These are phyloP conservation scores for Malurus leucopterus DNA, from an alignment of 2,797 vertebrate genomes.

Conservation along the genomic window DNA sequence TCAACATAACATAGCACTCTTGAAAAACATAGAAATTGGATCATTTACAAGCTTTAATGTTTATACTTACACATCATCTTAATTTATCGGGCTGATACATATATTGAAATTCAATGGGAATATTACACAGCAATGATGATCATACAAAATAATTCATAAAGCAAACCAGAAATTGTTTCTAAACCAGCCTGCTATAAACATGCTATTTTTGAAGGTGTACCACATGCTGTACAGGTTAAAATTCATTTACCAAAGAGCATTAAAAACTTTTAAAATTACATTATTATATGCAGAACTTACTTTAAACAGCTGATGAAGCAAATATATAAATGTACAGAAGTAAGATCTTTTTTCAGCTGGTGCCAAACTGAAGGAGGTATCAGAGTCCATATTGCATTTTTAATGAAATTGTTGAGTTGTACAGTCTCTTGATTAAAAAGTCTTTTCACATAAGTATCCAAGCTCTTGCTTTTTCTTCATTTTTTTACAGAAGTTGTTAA, in stretches of 20 bases:
- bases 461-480: neutral
- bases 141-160: neutral
- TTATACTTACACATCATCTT: neutral
- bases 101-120: neutral
- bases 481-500: neutral
- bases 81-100: neutral
- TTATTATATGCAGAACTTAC: neutral
- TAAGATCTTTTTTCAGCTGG: neutral
- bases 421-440: neutral
- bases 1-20: neutral
- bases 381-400: neutral
- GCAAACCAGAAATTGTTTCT: neutral
- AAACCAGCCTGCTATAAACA: neutral
- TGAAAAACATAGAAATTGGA: neutral
- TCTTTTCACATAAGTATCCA: neutral
- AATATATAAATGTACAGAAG: neutral
- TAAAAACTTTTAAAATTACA: neutral
- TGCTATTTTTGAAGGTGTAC: neutral
- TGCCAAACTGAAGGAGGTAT: neutral
- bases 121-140: neutral
- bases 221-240: neutral
- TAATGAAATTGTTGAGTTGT: neutral
- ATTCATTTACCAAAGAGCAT: neutral
- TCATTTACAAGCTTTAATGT: slow-evolving; percentile 25
- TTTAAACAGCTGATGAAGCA: neutral